A percentile compares a stretch with the other conserved stretches of the same genome.
Conservation (phyloP, 2,888 invertebrate genomes). For the Agrotis exclamationis region DNA sequence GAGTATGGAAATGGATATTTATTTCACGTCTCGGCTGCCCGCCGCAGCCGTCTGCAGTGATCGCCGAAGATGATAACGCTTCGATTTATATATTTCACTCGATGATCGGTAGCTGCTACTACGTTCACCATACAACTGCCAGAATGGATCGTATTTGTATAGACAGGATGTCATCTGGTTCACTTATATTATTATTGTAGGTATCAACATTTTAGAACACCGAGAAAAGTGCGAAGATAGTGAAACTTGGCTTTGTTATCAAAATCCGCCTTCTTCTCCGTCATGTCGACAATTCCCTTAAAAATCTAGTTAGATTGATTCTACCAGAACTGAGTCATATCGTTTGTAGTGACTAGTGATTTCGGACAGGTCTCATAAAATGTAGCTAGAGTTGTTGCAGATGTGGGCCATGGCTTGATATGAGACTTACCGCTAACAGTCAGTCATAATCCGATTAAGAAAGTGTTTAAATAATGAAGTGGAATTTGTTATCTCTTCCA, state of each 20-base stretch:
- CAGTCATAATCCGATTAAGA: background rate
- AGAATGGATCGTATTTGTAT: conserved; percentile 72
- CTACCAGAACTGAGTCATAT: too few relatives aligned
- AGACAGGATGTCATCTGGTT: conserved; percentile 70
- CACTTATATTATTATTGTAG: background rate
- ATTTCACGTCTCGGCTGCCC: conserved; percentile 83
- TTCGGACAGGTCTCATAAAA: too few relatives aligned
- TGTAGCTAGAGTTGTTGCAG: too few relatives aligned
- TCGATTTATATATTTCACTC: conserved; percentile 90
- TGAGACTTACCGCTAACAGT: too few relatives aligned
- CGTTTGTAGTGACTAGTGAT: too few relatives aligned
- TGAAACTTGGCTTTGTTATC: too few relatives aligned
- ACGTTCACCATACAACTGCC: conserved; percentile 84
- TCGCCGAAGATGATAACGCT: conserved; percentile 88
- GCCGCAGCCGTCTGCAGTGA: conserved; percentile 84
- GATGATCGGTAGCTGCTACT: conserved; percentile 88
- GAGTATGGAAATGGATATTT: conserved; percentile 90
- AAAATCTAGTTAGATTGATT: too few relatives aligned
- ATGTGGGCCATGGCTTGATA: too few relatives aligned
- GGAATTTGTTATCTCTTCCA: background rate
- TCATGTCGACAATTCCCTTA: too few relatives aligned
- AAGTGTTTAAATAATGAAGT: background rate
- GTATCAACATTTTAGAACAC: background rate
- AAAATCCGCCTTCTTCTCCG: too few relatives aligned
- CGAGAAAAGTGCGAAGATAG: background rate